These are phyloP conservation scores for Gymnopithys bicolor DNA, from an alignment of 2,797 vertebrate species.

Conservation along the genomic window DNA sequence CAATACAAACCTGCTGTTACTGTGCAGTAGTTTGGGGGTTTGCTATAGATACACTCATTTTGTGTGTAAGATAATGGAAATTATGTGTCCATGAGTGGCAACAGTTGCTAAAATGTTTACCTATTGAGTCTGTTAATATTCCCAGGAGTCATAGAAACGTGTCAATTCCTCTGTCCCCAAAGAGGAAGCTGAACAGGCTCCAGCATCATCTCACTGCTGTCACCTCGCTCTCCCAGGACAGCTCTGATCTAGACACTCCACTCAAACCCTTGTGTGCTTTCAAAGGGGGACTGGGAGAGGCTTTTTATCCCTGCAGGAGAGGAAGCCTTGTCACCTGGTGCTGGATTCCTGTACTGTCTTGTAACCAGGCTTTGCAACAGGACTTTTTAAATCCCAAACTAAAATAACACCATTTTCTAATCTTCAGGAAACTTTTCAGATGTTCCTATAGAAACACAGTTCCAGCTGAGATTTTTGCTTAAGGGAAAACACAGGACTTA, in stretches of 20 bases:
- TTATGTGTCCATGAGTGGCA: neutral
- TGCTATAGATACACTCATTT: neutral
- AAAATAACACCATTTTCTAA: neutral
- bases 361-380: neutral
- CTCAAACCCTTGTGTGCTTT: neutral
- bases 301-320: neutral
- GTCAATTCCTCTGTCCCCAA: neutral
- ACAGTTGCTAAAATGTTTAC: neutral
- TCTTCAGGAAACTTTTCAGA: neutral
- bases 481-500: neutral
- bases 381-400: neutral
- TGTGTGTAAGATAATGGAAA: neutral
- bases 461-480: neutral
- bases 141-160: neutral
- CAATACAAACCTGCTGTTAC: neutral
- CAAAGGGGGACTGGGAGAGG: neutral
- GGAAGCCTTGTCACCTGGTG: neutral
- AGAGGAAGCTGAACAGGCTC: neutral
- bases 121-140: neutral
- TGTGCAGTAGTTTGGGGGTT: neutral
- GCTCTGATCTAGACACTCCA: neutral
- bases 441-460: neutral
- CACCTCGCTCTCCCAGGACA: neutral
- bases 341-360: neutral
- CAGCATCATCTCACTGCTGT: neutral